Evolutionary conservation across 2,888 invertebrate species (phyloP), one percentile per base, ranked within the genome.

Genomic region (Sarcophaga caerulescens): DNA sequence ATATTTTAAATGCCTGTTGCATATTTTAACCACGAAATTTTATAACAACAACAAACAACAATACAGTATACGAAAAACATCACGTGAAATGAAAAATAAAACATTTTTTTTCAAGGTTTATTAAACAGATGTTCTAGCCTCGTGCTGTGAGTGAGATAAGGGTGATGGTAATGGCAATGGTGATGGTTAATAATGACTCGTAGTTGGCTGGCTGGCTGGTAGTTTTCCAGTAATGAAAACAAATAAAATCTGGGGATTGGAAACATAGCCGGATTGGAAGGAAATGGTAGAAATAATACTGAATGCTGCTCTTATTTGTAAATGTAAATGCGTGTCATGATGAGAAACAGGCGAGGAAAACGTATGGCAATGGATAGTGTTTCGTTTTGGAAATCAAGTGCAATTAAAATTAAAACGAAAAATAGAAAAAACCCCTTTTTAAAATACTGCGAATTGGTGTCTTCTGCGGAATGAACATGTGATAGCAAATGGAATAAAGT

Each of bases 181-280:
- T 35, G 35, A 35, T 35, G 35, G 35, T 35, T 35, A 35, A 35
- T 35, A 35, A 35, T 35, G 35, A 35, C 35, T 35, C 2, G 35
- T 35, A 10, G 35, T 10, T 35, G 35, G 35, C 35, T 35, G 35
- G 35, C 35, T 35, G 35, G 35, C 35, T 35, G 35, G 10, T 35
- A 35, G 59, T 47, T 60, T 83, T 83, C 85, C 85, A 85, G 69
- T 60, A 21, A 59, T 25, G 60, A 82, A 71, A 85, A 75, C 69
- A 81, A 85, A 81, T 78, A 75, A 78, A 79, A 85, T 85, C 85
- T 85, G 83, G 85, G 85, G 85, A 85, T 83, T 85, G 85, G 85
- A 85, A 83, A 69, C 57, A 44, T 68, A 52, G 77, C 47, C 80
- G 76, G 75, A 76, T 76, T 84, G 80, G 75, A 76, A 84, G 10